phyloP scores from a whole-genome alignment of 2,888 invertebrate genomes.

The Andrena marginata region DNA sequence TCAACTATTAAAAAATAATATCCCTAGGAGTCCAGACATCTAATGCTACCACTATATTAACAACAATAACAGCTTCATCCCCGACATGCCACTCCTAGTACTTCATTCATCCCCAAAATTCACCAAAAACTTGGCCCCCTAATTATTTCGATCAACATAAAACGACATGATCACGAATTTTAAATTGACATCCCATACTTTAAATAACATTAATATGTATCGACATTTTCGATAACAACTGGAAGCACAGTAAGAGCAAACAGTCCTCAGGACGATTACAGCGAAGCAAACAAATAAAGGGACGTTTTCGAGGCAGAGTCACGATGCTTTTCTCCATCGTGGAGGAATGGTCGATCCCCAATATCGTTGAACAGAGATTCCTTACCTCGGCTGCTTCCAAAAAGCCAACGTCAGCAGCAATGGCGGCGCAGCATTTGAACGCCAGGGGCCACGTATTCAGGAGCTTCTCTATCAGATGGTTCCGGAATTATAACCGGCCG shows the following conservation, averaged over 20 bases:
- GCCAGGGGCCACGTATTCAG: conserved; percentile 1
- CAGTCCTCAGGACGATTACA: not conserved
- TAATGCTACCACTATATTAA: too few species aligned
- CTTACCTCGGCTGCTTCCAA: not conserved
- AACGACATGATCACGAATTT: too few species aligned
- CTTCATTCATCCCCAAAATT: too few species aligned
- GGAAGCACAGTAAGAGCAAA: not conserved
- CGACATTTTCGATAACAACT: not conserved
- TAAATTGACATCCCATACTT: too few species aligned
- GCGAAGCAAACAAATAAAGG: conserved; percentile 4
- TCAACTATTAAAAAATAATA: too few species aligned
- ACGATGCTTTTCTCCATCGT: too few species aligned
- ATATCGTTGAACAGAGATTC: conserved; percentile 10
- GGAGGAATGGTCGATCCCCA: not conserved
- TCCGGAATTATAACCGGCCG: conserved; percentile 19
- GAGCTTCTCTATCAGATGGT: conserved; percentile 25
- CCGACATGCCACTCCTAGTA: too few species aligned
- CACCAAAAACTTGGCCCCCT: too few species aligned
- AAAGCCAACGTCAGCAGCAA: conserved; percentile 25
- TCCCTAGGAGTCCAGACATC: too few species aligned
- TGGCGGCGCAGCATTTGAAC: conserved; percentile 3
- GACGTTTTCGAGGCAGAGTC: not conserved
- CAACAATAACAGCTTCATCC: too few species aligned
- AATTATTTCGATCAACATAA: too few species aligned
- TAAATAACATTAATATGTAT: too few species aligned